Base-by-base conservation (phyloP, 2,113 vertebrate species). In the Lagenorhynchus albirostris region DNA sequence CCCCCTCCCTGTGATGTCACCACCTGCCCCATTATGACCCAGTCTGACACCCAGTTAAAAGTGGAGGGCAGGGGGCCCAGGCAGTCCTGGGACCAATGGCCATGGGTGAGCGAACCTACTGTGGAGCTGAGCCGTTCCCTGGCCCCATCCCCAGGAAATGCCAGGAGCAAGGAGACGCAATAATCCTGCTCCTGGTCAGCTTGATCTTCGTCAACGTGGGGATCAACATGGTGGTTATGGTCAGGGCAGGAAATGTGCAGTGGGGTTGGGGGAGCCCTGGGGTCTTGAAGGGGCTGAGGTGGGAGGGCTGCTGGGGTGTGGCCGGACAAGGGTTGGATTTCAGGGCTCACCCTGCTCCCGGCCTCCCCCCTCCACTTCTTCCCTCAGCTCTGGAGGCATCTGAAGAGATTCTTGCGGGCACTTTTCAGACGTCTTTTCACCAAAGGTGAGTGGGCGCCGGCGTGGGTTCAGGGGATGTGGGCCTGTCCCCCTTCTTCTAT, bases 191-290 rank as follows among this genome's bases (percentile, higher is more conserved):
- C 90, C 96, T 98, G 76, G 97, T 97, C 93, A 92, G 79, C 92
- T 90, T 98, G 89, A 97, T 98, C 96, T 95, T 98, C 90, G 70
- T 98, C 96, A 98, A 96, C 90, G 96, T 98, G 90, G 97, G 96
- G 63, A 95, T 98, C 97, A 98, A 98, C 1, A 96, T 97, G 94
- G 97, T 98, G 96, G 98, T 90, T 95, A 95, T 98, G 98, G 98
- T 98, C 91, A 98, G 98, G 70, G 60, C 53, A 3, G 79, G 80
- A 62, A 13, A 73, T 87, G 89, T 88, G 90, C 62, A 53, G 5
- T 14, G 86, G 90, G 95, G 88, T 9, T 80, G 90, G 88, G 87
- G 92, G 65, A 25, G 6, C 11, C 47, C 15, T 58, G 84, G 41
- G 62, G 36, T 63, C 20, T 31, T 18, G 15, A 31, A 77, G 67